phyloP scores from a whole-genome alignment of 2,797 vertebrate genomes.

The Poecilia gillii region DNA sequence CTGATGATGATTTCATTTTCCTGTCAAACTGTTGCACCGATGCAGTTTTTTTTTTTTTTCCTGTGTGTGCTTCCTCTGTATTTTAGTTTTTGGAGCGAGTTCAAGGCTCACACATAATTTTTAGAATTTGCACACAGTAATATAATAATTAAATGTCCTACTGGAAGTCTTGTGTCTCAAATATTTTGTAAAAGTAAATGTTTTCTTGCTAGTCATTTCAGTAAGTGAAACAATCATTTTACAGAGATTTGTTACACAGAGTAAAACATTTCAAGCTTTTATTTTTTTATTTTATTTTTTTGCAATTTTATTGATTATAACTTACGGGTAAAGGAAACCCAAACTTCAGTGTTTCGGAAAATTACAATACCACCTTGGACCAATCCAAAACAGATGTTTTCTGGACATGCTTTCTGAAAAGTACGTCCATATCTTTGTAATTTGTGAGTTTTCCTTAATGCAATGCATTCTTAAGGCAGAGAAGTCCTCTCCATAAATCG shows the following conservation, averaged over 20 bases:
- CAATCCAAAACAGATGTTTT: no score
- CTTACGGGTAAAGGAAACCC: no score
- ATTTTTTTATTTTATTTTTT: no score
- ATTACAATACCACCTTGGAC: no score
- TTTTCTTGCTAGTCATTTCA: no score
- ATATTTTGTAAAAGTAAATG: background rate
- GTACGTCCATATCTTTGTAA: background rate
- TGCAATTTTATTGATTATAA: no score
- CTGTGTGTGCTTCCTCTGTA: slow-evolving; percentile 7
- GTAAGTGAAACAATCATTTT: no score
- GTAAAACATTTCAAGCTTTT: no score
- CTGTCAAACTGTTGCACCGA: slow-evolving; percentile 38
- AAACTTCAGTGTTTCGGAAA: no score
- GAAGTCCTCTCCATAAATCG: background rate
- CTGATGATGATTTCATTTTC: slow-evolving; percentile 52
- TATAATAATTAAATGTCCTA: slow-evolving; percentile 20
- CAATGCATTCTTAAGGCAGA: background rate
- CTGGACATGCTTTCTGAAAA: no score
- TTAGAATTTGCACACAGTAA: slow-evolving; percentile 15
- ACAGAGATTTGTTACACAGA: no score
- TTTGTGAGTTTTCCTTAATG: background rate
- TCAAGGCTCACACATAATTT: slow-evolving; percentile 10
- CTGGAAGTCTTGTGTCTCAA: slow-evolving; percentile 9
- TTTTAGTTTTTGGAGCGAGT: slow-evolving; percentile 19
- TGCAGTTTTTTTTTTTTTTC: background rate